Evolutionary conservation across 2,888 invertebrate genomes (phyloP).

Genomic region (Hirtodrosophila trivittata): DNA sequence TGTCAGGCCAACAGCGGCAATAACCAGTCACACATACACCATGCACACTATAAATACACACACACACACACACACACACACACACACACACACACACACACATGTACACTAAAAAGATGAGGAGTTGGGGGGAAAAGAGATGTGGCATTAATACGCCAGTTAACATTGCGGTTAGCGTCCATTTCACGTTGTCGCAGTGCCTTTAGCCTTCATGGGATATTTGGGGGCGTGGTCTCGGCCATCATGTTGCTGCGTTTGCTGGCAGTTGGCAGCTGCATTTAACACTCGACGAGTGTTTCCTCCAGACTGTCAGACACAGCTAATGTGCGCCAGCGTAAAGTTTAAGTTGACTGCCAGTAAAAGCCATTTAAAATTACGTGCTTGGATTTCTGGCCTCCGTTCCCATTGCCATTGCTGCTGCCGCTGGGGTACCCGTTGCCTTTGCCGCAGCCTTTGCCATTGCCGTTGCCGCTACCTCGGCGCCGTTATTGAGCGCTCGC

Average conservation of each 20-base stretch:
- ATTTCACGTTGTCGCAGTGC: slow-evolving; percentile 65
- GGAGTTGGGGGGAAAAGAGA: slow-evolving; percentile 30
- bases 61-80: slow-evolving; percentile 8
- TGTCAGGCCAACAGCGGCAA: slow-evolving; percentile 34
- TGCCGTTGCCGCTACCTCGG: slow-evolving; percentile 35
- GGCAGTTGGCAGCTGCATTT: slow-evolving; percentile 74
- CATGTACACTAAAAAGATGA: slow-evolving; percentile 8
- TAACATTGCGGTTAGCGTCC: slow-evolving; percentile 77
- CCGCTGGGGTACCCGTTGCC: slow-evolving; percentile 11
- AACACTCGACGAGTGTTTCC: slow-evolving; percentile 68
- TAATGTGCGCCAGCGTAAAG: slow-evolving; percentile 72
- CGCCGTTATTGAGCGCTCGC: slow-evolving; percentile 71
- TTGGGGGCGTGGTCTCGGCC: slow-evolving; percentile 30
- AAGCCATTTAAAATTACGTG: slow-evolving; percentile 82
- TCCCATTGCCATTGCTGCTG: not conserved
- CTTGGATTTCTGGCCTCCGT: slow-evolving; percentile 75
- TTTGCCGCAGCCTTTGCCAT: slow-evolving; percentile 1
- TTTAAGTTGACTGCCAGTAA: slow-evolving; percentile 81
- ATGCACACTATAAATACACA: not conserved
- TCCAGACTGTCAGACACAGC: slow-evolving; percentile 68
- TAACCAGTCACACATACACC: slow-evolving; percentile 9
- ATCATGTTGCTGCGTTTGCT: slow-evolving; percentile 32
- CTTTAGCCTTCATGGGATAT: slow-evolving; percentile 22
- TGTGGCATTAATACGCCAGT: slow-evolving; percentile 74
- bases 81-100: slow-evolving; percentile 1